phyloP scores from a whole-genome alignment of 2,888 invertebrate species.

The Petrolisthes manimaculis region DNA sequence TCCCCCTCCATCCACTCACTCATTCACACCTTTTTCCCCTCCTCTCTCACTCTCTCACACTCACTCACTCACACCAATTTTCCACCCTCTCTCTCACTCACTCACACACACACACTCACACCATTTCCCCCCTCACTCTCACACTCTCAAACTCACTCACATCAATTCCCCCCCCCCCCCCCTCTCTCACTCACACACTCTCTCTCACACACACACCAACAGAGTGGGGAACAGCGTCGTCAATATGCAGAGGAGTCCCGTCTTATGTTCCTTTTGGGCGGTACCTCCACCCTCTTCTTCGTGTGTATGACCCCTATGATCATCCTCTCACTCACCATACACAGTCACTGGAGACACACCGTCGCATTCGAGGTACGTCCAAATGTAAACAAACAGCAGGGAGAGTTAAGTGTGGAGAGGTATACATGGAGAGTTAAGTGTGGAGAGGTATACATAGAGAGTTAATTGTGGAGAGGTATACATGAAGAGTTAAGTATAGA shows the following conservation, averaged over 20 bases:
- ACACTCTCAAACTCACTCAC: background rate
- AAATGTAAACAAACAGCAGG: background rate
- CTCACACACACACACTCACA: background rate
- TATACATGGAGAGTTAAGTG: background rate
- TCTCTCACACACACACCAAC: slow-evolving; percentile 19
- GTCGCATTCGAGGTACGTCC: slow-evolving; percentile 73
- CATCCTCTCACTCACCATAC: slow-evolving; percentile 78
- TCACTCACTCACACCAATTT: no score
- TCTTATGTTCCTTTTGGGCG: slow-evolving; percentile 77
- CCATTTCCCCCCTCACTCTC: background rate
- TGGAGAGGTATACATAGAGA: background rate
- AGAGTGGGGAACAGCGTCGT: slow-evolving; percentile 76
- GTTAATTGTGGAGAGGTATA: background rate
- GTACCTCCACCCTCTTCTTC: slow-evolving; percentile 77
- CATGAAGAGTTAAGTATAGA: background rate
- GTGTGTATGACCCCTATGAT: slow-evolving; percentile 81
- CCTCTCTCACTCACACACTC: background rate
- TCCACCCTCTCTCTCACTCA: background rate
- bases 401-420: background rate
- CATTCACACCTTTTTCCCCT: no score
- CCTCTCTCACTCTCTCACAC: no score
- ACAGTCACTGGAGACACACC: slow-evolving; percentile 75
- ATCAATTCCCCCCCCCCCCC: background rate
- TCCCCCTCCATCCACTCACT: no score
- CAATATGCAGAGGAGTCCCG: slow-evolving; percentile 79